A percentile compares a stretch with the other conserved stretches of the same genome.
Conservation (phyloP, 2,797 vertebrate genomes). For the Sternotherus odoratus region DNA sequence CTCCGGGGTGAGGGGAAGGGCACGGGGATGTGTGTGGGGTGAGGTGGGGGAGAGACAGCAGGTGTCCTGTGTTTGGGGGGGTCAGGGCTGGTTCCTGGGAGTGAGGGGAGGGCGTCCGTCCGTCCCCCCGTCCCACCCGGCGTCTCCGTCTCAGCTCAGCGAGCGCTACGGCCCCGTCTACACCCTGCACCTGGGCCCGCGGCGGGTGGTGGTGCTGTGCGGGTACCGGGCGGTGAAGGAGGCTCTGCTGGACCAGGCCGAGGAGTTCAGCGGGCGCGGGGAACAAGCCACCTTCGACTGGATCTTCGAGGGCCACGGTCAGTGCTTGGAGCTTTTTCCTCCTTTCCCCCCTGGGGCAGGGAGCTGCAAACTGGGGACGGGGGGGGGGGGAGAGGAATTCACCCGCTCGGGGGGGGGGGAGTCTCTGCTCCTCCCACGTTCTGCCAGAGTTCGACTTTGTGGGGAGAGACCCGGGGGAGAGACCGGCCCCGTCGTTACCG, state of each 20-base stretch:
- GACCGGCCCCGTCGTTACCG: too few relatives aligned
- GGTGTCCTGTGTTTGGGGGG: background rate
- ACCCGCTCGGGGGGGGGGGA: accelerated
- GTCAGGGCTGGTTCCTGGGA: too few relatives aligned
- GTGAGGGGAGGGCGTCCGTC: too few relatives aligned
- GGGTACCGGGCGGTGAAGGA: constrained; percentile 78
- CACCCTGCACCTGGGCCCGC: constrained; percentile 77
- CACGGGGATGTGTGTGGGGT: background rate
- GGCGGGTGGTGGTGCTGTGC: constrained; percentile 71
- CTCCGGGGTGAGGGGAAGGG: background rate
- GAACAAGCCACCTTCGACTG: background rate
- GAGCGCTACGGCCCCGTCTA: constrained; percentile 80
- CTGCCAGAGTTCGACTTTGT: too few relatives aligned
- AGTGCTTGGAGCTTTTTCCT: background rate
- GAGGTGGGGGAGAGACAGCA: background rate
- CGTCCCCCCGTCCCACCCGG: background rate
- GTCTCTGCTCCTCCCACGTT: background rate
- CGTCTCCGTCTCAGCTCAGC: constrained; percentile 68
- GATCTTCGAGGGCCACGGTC: background rate
- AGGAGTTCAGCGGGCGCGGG: constrained; percentile 77
- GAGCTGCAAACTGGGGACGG: too few relatives aligned
- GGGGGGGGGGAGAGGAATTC: background rate
- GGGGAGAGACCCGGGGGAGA: background rate
- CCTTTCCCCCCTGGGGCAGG: too few relatives aligned
- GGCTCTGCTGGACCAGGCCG: constrained; percentile 80